phyloP scores from a whole-genome alignment of 2,888 invertebrate species.

The Pollenia angustigena region DNA sequence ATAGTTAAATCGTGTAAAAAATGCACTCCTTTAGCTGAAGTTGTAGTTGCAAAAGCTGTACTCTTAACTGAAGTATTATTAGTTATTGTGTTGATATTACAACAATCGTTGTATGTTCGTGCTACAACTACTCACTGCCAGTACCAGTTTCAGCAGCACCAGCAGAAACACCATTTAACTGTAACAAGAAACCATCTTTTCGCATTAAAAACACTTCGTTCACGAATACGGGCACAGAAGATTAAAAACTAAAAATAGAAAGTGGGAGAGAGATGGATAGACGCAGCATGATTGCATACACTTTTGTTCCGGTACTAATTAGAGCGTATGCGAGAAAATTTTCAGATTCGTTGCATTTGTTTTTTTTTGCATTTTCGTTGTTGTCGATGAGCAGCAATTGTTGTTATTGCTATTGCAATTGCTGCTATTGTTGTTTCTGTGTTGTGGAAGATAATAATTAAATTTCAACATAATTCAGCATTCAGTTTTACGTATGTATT shows the following conservation, averaged over 20 bases:
- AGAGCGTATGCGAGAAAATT: constrained; percentile 63
- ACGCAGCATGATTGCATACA: background rate
- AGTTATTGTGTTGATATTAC: constrained; percentile 41
- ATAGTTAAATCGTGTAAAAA: constrained; percentile 30
- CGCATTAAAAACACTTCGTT: constrained; percentile 16
- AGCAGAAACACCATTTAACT: constrained; percentile 18
- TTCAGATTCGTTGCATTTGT: constrained; percentile 62
- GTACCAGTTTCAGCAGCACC: background rate
- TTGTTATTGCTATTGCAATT: constrained; percentile 31
- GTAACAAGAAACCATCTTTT: constrained; percentile 41
- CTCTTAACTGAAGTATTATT: constrained; percentile 15
- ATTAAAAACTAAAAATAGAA: constrained; percentile 36
- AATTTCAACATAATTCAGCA: constrained; percentile 60
- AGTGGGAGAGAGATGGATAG: constrained; percentile 6
- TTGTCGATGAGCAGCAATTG: constrained; percentile 58
- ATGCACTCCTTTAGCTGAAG: constrained; percentile 11
- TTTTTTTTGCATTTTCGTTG: constrained; percentile 30
- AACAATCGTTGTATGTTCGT: constrained; percentile 24
- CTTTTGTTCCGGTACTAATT: constrained; percentile 67
- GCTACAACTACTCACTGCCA: background rate
- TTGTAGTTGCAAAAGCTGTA: constrained; percentile 12
- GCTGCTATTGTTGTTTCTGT: constrained; percentile 20
- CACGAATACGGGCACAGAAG: background rate
- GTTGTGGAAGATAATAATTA: constrained; percentile 65
- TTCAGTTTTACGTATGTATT: constrained; percentile 27